Evolutionary conservation across 2,113 vertebrate genomes (phyloP).

Genomic region (Athene cunicularia): DNA sequence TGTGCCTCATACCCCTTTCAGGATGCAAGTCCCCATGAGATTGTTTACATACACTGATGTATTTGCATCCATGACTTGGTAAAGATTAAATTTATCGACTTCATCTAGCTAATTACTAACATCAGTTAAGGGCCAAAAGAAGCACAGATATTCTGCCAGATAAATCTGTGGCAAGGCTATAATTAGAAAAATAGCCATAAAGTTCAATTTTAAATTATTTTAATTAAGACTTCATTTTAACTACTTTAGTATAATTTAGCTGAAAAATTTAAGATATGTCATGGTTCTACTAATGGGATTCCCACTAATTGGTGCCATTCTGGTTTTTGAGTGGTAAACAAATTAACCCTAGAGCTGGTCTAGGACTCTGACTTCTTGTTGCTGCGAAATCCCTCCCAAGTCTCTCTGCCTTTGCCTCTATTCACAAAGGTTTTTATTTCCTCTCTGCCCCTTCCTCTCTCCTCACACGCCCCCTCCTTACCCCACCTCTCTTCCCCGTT

Average conservation of each 20-base stretch:
- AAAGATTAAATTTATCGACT: background rate
- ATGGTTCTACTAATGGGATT: background rate
- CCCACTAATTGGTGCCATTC: background rate
- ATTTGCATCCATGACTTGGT: background rate
- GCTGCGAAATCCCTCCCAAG: background rate
- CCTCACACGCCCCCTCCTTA: background rate
- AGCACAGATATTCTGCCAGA: background rate
- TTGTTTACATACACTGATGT: background rate
- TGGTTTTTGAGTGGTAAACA: background rate
- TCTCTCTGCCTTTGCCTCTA: background rate
- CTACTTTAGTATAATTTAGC: background rate
- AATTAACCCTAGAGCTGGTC: background rate
- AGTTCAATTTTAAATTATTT: background rate
- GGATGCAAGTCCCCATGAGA: background rate
- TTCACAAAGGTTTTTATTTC: background rate
- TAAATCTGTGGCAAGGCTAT: background rate
- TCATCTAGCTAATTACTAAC: background rate
- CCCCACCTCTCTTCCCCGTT: background rate
- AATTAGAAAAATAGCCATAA: background rate
- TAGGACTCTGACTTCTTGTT: background rate
- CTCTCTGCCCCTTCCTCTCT: background rate
- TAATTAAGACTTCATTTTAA: background rate
- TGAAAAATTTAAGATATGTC: background rate
- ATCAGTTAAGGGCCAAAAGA: background rate
- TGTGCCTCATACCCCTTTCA: background rate